Base-by-base conservation (phyloP, 2,888 invertebrate species). In the Phrixothrix hirtus region DNA sequence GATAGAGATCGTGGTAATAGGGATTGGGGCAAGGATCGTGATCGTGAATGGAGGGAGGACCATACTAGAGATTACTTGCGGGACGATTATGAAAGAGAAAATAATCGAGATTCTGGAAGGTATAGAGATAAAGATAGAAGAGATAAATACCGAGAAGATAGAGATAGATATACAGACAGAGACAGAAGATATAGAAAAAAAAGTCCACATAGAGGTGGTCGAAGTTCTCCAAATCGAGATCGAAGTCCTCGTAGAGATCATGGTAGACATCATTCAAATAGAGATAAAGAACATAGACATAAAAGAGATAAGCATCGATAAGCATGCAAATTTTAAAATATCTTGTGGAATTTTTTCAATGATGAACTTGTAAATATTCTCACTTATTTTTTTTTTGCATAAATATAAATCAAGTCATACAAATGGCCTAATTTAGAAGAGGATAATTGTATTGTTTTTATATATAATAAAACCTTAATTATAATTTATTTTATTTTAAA, bases 131-230 rank as follows among this genome's bases (percentile, higher is more conserved):
- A 67, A 36, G 57, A 59, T 6, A 30, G 48, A 48, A 48, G 50
- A 51, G 55, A 61, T 39, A 47, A 48, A 27, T 57, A 58, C 30
- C 55, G 67, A 34, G 58, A 65, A 12, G 64, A 66, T 37, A 69
- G 72, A 31, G 73, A 74, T 10, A 55, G 71, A 31, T 39, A 13
- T 73, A n/a, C n/a, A n/a, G 71, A 48, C 61, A 53, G 54, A 14
- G 72, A 73, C 31, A 71, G 70, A 39, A 65, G 69, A 21, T 67
- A 65, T n/a, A 73, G 74, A 26, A 65, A 72, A 34, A 71, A 72
- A 58, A 77, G 73, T 65, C 73, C 75, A 9, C 73, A 75, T 34
- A 71, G 68, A 53, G 75, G 76, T 15, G 67, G 66, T n/a, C n/a
- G n/a, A n/a, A n/a, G n/a, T n/a, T n/a, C n/a, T n/a, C n/a, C n/a